Evolutionary conservation across 2,888 invertebrate genomes (phyloP).

Genomic region (Drosophila gaucha): DNA sequence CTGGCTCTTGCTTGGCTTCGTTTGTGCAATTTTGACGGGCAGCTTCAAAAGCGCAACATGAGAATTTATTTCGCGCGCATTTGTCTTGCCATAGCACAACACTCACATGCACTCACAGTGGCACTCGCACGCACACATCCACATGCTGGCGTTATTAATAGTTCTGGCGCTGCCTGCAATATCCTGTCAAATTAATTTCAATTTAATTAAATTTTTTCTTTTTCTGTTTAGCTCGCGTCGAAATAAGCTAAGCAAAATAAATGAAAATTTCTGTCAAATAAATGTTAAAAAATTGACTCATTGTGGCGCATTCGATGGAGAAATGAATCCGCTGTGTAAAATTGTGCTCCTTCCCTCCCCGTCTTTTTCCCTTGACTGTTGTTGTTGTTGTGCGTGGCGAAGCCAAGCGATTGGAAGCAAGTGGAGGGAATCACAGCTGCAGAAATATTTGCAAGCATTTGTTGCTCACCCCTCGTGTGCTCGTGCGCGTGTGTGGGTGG

Average conservation of each 20-base stretch:
- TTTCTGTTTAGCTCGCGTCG: conserved; percentile 8
- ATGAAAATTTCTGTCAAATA: conserved; percentile 79
- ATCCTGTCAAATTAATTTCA: conserved; percentile 81
- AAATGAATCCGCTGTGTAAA: conserved; percentile 21
- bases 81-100: conserved; percentile 61
- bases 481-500: conserved; percentile 19
- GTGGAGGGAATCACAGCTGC: conserved; percentile 71
- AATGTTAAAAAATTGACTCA: conserved; percentile 81
- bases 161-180: conserved; percentile 68
- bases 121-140: conserved; percentile 18
- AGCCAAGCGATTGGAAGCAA: conserved; percentile 23
- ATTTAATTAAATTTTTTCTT: conserved; percentile 74
- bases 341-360: neutral
- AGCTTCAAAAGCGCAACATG: conserved; percentile 74
- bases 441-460: conserved; percentile 77
- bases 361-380: neutral
- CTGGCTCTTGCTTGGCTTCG: conserved; percentile 28
- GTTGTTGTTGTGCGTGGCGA: conserved; percentile 24
- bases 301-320: conserved; percentile 59
- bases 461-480: conserved; percentile 54
- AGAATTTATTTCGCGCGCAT: conserved; percentile 76
- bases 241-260: conserved; percentile 64
- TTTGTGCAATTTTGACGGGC: conserved; percentile 70
- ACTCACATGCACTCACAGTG: conserved; percentile 33
- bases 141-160: conserved; percentile 71